Base-by-base conservation (phyloP, 2,113 vertebrate genomes). In the Pseudorectes ferrugineus region DNA sequence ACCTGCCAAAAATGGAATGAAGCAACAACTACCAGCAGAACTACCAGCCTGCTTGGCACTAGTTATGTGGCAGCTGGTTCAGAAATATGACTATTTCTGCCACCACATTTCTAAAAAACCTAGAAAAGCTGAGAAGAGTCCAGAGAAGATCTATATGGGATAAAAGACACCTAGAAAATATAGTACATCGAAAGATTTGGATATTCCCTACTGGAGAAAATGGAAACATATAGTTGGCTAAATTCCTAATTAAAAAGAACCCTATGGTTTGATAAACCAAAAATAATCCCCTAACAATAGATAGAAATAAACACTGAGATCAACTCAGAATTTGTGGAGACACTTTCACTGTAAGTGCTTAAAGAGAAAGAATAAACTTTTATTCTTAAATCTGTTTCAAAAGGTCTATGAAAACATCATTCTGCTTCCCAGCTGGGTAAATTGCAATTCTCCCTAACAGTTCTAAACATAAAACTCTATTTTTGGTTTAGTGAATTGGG, bases 171-270 rank as follows among this genome's bases (percentile, higher is more conserved):
- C 8, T 51, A 67, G 42, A 59, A 68, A 82, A 63, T 63, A 49
- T 0, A 7, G 5, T 5, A 49, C 9, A 33, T 46, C 1, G 1
- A 85, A 54, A 73, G 19, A 63, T 33, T 73, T 45, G 2, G 5
- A 23, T 73, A 29, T n/a, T 75, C 3, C 12, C 9, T 57, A 8
- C 6, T 26, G 20, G 43, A 12, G n/a, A 46, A 90, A 51, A 61
- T 1, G 2, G 5, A 10, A 77, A 76, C 2, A 24, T 5, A 46
- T 1, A 42, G 24, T 43, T 38, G 15, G 8, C 6, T 70, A 74
- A 65, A 74, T 58, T 63, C 3, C 3, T 51, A 36, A 31, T 20
- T n/a, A 11, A 40, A 54, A 76, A 12, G 8, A 6, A 0, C 4
- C 3, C 12, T 2, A 6, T 11, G 28, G 11, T 54, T 58, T 58